A percentile compares a stretch with the other conserved stretches of the same genome.
Conservation (phyloP, 2,888 invertebrate genomes). For the Myathropa florea region DNA sequence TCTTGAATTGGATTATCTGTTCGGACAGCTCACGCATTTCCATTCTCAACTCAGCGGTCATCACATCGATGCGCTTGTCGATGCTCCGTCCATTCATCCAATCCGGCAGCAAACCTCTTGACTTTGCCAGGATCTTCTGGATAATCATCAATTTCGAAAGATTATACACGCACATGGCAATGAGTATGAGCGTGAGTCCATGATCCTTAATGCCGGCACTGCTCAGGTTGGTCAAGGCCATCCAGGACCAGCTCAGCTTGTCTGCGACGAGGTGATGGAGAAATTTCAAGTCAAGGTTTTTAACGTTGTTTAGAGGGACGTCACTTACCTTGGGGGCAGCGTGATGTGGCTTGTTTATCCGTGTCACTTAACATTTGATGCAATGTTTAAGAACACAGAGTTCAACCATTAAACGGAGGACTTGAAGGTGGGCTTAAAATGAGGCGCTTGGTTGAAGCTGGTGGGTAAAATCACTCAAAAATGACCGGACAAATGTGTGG, state of each 20-base stretch:
- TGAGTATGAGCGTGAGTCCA: slow-evolving; percentile 5
- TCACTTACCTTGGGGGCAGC: neutral
- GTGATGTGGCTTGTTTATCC: neutral
- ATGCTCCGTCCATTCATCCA: neutral
- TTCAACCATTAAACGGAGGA: neutral
- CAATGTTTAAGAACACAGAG: neutral
- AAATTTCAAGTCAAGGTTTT: no score
- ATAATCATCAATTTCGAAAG: slow-evolving; percentile 21
- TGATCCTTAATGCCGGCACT: neutral
- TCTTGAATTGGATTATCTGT: slow-evolving; percentile 34
- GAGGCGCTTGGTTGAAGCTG: neutral
- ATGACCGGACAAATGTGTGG: neutral
- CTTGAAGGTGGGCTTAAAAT: neutral
- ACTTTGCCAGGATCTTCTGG: neutral
- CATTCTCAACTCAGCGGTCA: slow-evolving; percentile 24
- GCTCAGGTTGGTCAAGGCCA: neutral
- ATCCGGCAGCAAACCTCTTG: neutral
- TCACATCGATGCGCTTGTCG: neutral
- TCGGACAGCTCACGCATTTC: slow-evolving; percentile 45
- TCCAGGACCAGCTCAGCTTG: neutral
- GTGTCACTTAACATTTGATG: neutral
- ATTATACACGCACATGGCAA: slow-evolving; percentile 34
- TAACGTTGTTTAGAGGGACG: neutral
- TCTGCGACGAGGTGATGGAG: neutral
- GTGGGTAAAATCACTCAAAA: no score